Evolutionary conservation across 2,888 invertebrate genomes (phyloP).

Genomic region (Perizoma flavofasciatum): DNA sequence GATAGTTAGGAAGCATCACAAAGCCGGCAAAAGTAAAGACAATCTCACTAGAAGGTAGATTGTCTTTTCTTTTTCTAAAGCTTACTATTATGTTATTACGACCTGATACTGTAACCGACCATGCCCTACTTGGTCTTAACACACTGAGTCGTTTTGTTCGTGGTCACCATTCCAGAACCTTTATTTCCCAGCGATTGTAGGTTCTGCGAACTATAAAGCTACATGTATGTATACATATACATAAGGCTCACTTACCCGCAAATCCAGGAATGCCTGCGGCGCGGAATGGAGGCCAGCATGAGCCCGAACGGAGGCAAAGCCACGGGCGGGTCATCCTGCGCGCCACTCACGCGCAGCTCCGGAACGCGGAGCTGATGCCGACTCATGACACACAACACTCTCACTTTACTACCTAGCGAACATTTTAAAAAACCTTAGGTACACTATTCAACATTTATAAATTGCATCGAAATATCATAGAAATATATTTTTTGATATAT

Average conservation of each 20-base stretch:
- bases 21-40: too few relatives aligned
- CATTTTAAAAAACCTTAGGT: conserved; percentile 27
- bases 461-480: conserved; percentile 11
- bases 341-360: conserved; percentile 86
- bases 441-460: conserved; percentile 26
- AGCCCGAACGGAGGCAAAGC: conserved; percentile 74
- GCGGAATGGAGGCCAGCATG: conserved; percentile 82
- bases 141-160: too few relatives aligned
- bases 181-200: too few relatives aligned
- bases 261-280: conserved; percentile 90
- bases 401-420: conserved; percentile 35
- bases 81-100: too few relatives aligned
- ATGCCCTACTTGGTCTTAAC: too few relatives aligned
- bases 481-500: conserved; percentile 3
- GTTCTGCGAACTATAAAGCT: too few relatives aligned
- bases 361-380: conserved; percentile 86
- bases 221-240: too few relatives aligned
- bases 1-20: too few relatives aligned
- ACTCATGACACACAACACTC: conserved; percentile 81
- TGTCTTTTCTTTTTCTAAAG: too few relatives aligned
- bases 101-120: too few relatives aligned
- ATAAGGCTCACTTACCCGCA: conserved; percentile 84
- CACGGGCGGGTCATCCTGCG: conserved; percentile 71
- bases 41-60: too few relatives aligned
- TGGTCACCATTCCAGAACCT: too few relatives aligned